Evolutionary conservation across 2,113 vertebrate genomes (phyloP).

Genomic region (Oreochromis niloticus): DNA sequence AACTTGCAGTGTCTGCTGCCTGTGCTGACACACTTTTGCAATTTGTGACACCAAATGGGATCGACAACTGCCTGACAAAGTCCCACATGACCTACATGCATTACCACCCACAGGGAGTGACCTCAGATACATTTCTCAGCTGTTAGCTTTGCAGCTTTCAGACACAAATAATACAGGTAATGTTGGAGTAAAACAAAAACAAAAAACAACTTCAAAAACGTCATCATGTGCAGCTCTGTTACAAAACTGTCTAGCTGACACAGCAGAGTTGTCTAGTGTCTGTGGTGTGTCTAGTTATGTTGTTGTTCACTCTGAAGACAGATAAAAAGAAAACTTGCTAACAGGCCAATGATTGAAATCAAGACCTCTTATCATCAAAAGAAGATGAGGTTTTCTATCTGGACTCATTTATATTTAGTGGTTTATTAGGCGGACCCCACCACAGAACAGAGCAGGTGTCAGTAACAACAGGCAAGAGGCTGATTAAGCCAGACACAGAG

Average conservation of each 20-base stretch:
- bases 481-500: background rate
- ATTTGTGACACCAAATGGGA: slow-evolving; percentile 1
- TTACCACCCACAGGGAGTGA: background rate
- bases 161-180: background rate
- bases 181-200: background rate
- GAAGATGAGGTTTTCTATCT: background rate
- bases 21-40: background rate
- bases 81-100: background rate
- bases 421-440: background rate
- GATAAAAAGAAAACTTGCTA: background rate
- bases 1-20: background rate
- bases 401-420: background rate
- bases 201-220: background rate
- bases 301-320: background rate
- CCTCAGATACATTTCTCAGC: background rate
- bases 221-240: background rate
- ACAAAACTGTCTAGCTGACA: background rate
- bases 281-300: background rate
- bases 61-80: background rate
- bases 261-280: background rate
- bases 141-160: background rate
- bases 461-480: background rate
- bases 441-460: background rate
- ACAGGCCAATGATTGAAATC: background rate
- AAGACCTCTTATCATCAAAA: background rate